phyloP scores from a whole-genome alignment of 2,113 vertebrate species.

The Shinisaurus crocodilurus region DNA sequence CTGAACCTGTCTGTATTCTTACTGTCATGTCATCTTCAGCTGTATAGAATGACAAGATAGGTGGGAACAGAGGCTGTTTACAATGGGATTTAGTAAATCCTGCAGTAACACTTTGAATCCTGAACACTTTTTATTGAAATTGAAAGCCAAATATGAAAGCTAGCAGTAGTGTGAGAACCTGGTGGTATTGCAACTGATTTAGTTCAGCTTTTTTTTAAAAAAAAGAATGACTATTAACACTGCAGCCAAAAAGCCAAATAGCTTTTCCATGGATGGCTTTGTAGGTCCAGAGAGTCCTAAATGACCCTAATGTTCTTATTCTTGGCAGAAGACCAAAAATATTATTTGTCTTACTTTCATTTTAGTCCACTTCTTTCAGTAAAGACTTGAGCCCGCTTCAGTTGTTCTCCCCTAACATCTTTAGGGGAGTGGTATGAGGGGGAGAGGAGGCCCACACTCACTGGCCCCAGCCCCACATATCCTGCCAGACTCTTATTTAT shows the following conservation, averaged over 20 bases:
- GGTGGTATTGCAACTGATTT: neutral
- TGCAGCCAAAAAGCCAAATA: neutral
- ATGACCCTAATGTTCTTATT: too few species aligned
- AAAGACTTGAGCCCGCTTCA: neutral
- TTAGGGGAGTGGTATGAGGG: neutral
- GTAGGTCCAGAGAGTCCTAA: neutral
- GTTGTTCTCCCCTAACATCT: too few species aligned
- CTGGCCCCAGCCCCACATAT: too few species aligned
- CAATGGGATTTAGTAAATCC: conserved; percentile 52
- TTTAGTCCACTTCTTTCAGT: neutral
- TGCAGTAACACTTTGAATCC: conserved; percentile 39
- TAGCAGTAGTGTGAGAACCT: neutral
- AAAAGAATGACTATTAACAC: neutral
- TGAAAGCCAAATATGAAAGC: conserved; percentile 48
- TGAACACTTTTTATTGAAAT: conserved; percentile 41
- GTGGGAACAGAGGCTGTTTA: conserved; percentile 28
- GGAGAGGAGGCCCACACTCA: neutral
- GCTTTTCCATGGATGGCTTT: neutral
- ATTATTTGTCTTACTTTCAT: neutral
- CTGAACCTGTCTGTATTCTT: neutral
- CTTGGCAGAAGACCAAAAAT: neutral
- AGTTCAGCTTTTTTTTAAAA: neutral
- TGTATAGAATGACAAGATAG: conserved; percentile 44
- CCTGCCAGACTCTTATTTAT: too few species aligned
- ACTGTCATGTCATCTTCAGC: conserved; percentile 13